Conservation (phyloP, 2,888 invertebrate genomes). For the Acrocera orbiculus region DNA sequence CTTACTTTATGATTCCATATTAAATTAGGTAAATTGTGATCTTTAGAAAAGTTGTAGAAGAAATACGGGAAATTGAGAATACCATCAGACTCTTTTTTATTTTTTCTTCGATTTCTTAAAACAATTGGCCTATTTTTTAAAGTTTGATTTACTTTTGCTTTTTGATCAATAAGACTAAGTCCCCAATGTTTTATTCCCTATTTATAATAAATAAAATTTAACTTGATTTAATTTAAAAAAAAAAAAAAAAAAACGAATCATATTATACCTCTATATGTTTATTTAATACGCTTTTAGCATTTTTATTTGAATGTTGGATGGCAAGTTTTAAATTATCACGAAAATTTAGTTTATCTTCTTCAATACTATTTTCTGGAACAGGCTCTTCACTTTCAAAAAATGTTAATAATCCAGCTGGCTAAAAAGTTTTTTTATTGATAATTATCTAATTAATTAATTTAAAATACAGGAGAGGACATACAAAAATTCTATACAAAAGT, state of each 20-base stretch:
- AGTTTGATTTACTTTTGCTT: constrained; percentile 26
- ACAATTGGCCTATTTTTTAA: constrained; percentile 65
- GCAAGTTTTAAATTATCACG: constrained; percentile 93
- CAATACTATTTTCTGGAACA: constrained; percentile 43
- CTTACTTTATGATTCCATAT: constrained; percentile 95
- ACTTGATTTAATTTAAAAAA: neutral
- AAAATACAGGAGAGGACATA: constrained; percentile 30
- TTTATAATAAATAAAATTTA: neutral
- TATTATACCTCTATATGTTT: constrained; percentile 54
- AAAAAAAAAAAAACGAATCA: constrained; percentile 7
- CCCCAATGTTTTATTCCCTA: constrained; percentile 48
- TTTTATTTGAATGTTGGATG: constrained; percentile 53
- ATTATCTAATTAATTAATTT: constrained; percentile 1
- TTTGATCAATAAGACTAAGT: constrained; percentile 30
- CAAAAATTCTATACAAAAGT: constrained; percentile 71
- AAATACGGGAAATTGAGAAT: constrained; percentile 51
- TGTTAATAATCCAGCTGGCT: constrained; percentile 83
- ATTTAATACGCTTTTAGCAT: constrained; percentile 56
- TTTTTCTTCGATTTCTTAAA: constrained; percentile 64
- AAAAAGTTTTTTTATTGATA: constrained; percentile 1
- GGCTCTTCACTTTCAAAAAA: constrained; percentile 77
- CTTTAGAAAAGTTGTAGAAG: constrained; percentile 85
- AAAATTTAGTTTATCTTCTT: constrained; percentile 53
- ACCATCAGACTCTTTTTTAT: constrained; percentile 26
- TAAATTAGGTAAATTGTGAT: constrained; percentile 88